Base-by-base conservation (phyloP, 2,888 invertebrate genomes). In the Myathropa florea region DNA sequence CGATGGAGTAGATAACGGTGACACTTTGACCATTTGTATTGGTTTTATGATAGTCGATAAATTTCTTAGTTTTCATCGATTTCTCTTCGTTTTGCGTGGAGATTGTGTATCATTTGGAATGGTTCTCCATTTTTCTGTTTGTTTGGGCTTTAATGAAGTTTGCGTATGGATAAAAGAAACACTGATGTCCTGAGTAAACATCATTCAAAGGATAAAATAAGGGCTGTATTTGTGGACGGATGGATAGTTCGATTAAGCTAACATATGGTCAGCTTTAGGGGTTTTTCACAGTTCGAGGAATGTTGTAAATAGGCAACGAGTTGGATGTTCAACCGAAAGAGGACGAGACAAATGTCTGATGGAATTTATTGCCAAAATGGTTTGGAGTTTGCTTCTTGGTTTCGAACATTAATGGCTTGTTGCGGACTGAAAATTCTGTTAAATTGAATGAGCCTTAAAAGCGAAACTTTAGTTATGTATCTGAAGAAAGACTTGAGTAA, bases 41-140 rank as follows among this genome's bases (percentile, higher is more conserved):
- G 79, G 57, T 46, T 71, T 65, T 72, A 60, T 72, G 57, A 9
- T 21, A 24, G 46, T 33, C 65, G 46, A 65, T 79, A 65, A 79
- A 72, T 46, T 46, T 33, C 28, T 53, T 63, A 53, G 59, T 46
- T 77, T 65, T 28, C 67, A 24, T 76, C 23, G 9, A 46, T 4
- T 53, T 14, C 28, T 23, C 21, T 46, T 46, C 24, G 24, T 23
- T 24, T 57, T 24, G 24, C 0, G 57, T 10, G 57, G 24, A 14
- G 12, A 18, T 18, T 46, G 46, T 18, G 46, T 7, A 6, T 57
- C 57, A 12, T 14, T 4, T 4, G 24, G 57, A 57, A 24, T 23
- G 57, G 24, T 23, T 24, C 24, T 14, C 18, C 46, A 18, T 57
- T 57, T 24, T 24, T 24, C 14, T 57, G 57, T 57, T 57, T 23